phyloP scores from a whole-genome alignment of 2,113 vertebrate species.

The Nymphicus hollandicus region DNA sequence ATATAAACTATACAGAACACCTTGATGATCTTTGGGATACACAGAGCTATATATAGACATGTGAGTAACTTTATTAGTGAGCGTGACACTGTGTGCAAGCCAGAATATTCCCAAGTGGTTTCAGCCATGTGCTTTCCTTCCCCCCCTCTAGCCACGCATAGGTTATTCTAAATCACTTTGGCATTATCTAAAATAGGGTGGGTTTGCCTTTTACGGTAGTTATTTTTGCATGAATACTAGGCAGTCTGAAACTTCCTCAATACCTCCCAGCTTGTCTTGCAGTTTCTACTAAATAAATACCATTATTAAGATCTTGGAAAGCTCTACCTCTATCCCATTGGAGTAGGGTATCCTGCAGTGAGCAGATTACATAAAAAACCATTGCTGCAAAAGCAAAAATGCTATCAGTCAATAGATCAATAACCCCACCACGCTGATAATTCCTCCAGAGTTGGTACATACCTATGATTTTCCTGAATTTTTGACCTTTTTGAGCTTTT shows the following conservation, averaged over 20 bases:
- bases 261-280: not conserved
- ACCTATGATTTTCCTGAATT: not conserved
- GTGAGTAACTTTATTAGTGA: not conserved
- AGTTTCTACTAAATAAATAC: not conserved
- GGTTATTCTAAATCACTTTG: not conserved
- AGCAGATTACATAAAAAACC: not conserved
- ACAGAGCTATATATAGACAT: constrained; percentile 33
- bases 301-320: not conserved
- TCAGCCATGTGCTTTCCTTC: constrained; percentile 2
- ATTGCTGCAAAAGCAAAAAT: not conserved
- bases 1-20: not conserved
- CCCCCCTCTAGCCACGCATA: not conserved
- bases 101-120: not conserved
- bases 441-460: not conserved
- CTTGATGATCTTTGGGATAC: not conserved
- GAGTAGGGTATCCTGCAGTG: not conserved
- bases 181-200: not conserved
- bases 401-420: not conserved
- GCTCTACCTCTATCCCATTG: not conserved
- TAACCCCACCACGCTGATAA: not conserved
- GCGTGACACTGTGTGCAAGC: not conserved
- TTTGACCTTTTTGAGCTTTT: not conserved
- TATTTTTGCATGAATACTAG: not conserved
- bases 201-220: constrained; percentile 3
- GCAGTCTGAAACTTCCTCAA: not conserved